Evolutionary conservation across 2,888 invertebrate genomes (phyloP).

Genomic region (Cephus rjabovi): DNA sequence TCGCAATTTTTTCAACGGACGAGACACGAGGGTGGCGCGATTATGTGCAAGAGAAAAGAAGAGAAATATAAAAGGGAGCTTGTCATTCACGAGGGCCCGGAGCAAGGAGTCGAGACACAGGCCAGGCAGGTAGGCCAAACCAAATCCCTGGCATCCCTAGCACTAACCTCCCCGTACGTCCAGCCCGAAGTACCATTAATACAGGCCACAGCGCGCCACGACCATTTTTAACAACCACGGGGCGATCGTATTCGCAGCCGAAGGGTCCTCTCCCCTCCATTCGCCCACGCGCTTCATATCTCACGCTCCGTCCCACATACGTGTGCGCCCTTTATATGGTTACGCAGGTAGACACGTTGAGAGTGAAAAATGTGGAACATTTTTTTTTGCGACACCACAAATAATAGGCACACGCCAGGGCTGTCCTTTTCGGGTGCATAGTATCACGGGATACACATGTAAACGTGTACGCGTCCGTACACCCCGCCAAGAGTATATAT

Average conservation of each 20-base stretch:
- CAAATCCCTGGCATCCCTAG: neutral
- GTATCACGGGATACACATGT: neutral
- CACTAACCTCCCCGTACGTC: neutral
- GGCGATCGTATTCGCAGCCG: neutral
- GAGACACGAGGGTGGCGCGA: neutral
- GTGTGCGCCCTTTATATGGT: neutral
- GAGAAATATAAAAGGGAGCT: neutral
- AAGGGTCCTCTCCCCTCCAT: neutral
- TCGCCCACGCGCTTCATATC: neutral
- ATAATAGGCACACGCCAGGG: neutral
- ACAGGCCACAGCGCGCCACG: neutral
- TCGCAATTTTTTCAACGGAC: neutral
- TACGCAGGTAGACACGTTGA: neutral
- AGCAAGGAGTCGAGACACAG: neutral
- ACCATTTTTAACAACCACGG: neutral
- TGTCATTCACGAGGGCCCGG: neutral
- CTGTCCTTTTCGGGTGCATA: neutral
- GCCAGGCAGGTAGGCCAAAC: neutral
- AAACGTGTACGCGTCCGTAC: neutral
- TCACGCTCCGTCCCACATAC: neutral
- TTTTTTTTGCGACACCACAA: neutral
- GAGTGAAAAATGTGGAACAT: neutral
- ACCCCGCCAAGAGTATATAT: neutral
- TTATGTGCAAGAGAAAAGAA: neutral
- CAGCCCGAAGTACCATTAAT: neutral